phyloP scores from a whole-genome alignment of 2,888 invertebrate species.

The Hyposoter dolosus region DNA sequence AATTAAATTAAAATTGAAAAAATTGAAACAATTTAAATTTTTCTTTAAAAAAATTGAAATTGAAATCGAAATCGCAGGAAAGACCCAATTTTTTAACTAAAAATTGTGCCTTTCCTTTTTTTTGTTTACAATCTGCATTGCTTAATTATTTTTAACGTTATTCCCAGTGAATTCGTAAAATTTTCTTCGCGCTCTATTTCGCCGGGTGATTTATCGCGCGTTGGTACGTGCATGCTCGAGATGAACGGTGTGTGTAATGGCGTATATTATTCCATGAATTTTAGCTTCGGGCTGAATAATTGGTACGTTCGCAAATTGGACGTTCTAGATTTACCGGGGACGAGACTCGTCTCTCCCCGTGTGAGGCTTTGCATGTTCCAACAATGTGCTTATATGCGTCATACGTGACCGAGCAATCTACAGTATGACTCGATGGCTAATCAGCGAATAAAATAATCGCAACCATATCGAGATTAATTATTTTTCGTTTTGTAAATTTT shows the following conservation, averaged over 20 bases:
- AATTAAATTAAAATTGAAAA: too few species aligned
- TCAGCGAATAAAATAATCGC: neutral
- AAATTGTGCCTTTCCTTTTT: too few species aligned
- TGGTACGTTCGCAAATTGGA: conserved; percentile 65
- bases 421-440: neutral
- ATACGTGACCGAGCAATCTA: neutral
- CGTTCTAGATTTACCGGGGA: conserved; percentile 58
- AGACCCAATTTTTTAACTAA: too few species aligned
- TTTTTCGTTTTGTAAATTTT: neutral
- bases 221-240: conserved; percentile 3
- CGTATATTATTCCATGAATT: conserved; percentile 53
- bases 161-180: neutral
- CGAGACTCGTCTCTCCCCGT: neutral
- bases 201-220: conserved; percentile 13
- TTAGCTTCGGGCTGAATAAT: conserved; percentile 57
- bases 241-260: neutral
- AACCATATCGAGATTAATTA: neutral
- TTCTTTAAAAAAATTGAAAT: too few species aligned
- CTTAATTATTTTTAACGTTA: conserved; percentile 4
- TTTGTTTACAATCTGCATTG: neutral
- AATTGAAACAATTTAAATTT: too few species aligned
- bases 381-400: neutral
- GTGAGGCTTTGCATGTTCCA: neutral
- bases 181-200: conserved; percentile 45
- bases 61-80: too few species aligned